A percentile compares a stretch with the other conserved stretches of the same genome.
Evolutionary conservation across 2,888 invertebrate genomes (phyloP).

Genomic region (Melanotus villosus): DNA sequence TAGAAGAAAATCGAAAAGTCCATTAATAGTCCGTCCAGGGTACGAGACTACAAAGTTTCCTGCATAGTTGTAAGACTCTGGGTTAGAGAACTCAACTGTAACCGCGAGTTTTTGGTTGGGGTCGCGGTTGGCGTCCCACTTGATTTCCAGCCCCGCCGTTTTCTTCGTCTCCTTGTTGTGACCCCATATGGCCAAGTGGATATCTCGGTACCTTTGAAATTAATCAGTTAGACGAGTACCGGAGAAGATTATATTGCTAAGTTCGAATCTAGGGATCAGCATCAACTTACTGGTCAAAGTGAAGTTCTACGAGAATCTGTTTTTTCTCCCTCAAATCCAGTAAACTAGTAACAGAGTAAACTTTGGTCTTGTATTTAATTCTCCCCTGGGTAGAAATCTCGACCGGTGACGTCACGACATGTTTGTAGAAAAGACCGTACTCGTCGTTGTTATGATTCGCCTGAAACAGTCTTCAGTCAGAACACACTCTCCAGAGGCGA

Average conservation of each 20-base stretch:
- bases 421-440: constrained; percentile 78
- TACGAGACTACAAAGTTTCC: constrained; percentile 79
- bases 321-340: constrained; percentile 78
- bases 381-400: constrained; percentile 78
- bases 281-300: constrained; percentile 81
- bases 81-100: constrained; percentile 75
- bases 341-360: constrained; percentile 78
- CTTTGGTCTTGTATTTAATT: constrained; percentile 76
- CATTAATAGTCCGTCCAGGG: constrained; percentile 82
- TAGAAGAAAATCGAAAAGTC: constrained; percentile 75
- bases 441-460: constrained; percentile 76
- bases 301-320: constrained; percentile 79
- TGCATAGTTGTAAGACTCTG: constrained; percentile 74
- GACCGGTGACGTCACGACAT: constrained; percentile 73
- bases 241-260: constrained; percentile 28
- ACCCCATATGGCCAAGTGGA: constrained; percentile 78
- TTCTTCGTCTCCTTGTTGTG: constrained; percentile 75
- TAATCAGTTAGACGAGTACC: constrained; percentile 30
- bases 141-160: constrained; percentile 79
- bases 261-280: constrained; percentile 13
- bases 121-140: constrained; percentile 91
- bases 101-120: constrained; percentile 80
- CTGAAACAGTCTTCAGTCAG: constrained; percentile 63
- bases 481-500: constrained; percentile 37
- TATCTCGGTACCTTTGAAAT: constrained; percentile 76